phyloP scores from a whole-genome alignment of 2,797 vertebrate species.

The Gobio occitaniae region DNA sequence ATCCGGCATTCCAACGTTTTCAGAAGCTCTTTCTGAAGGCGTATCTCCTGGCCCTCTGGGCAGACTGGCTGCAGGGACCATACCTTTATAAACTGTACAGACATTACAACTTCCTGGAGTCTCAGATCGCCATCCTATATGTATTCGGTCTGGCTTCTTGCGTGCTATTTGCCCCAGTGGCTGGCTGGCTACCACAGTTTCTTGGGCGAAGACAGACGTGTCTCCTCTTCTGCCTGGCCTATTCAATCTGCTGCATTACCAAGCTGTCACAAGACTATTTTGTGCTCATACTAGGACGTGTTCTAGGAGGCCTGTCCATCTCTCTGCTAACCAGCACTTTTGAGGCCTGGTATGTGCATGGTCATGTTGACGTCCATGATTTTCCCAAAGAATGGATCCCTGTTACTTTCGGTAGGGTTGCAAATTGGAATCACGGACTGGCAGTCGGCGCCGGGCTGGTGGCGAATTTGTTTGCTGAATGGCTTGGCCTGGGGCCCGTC shows the following conservation, averaged over 20 bases:
- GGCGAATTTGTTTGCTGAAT: constrained; percentile 87
- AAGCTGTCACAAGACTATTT: constrained; percentile 93
- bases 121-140: constrained; percentile 92
- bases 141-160: constrained; percentile 91
- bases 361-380: constrained; percentile 86
- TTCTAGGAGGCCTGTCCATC: constrained; percentile 90
- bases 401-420: constrained; percentile 84
- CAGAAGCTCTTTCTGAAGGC: constrained; percentile 86
- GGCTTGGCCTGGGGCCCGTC: constrained; percentile 89
- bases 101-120: constrained; percentile 93
- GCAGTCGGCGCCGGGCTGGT: constrained; percentile 87
- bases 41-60: constrained; percentile 90
- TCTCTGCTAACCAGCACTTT: constrained; percentile 89
- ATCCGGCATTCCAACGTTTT: constrained; percentile 89
- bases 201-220: constrained; percentile 88
- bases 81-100: constrained; percentile 95
- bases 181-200: constrained; percentile 84
- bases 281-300: constrained; percentile 86
- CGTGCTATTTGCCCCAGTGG: constrained; percentile 87
- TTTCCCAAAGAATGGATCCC: constrained; percentile 94
- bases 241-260: constrained; percentile 87
- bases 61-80: constrained; percentile 94
- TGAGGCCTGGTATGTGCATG: constrained; percentile 90
- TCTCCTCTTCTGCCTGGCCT: constrained; percentile 88
- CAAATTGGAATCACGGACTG: constrained; percentile 89